Conservation (phyloP, 2,797 vertebrate species). For the Manis pentadactyla region DNA sequence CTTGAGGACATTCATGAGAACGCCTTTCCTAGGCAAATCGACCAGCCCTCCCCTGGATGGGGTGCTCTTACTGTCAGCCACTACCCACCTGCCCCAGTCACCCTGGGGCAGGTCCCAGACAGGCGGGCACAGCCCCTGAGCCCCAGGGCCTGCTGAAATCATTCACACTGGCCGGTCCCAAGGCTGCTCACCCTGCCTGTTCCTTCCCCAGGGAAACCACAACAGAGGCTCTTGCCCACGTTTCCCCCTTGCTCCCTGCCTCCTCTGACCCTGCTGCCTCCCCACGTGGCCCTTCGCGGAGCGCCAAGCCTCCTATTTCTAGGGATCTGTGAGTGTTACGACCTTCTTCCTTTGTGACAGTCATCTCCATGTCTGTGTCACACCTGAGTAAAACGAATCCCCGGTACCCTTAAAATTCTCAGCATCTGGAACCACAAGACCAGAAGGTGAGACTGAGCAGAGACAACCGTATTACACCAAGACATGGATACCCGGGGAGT, state of each 20-base stretch:
- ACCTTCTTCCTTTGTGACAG: not conserved
- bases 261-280: not conserved
- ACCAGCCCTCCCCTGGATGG: not conserved
- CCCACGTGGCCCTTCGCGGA: rapidly evolving
- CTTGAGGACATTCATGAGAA: slow-evolving; percentile 82
- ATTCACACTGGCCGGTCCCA: not conserved
- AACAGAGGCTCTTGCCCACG: rapidly evolving
- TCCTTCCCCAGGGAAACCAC: not conserved
- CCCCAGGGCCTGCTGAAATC: not conserved
- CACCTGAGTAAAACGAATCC: not conserved
- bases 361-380: rapidly evolving
- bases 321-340: not conserved
- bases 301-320: not conserved
- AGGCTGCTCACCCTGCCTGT: not conserved
- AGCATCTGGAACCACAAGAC: not conserved
- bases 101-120: not conserved
- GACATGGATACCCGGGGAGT: rapidly evolving
- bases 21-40: not conserved
- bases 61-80: rapidly evolving
- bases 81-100: too few relatives aligned
- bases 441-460: not conserved
- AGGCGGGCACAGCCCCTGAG: not conserved
- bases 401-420: not conserved
- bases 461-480: not conserved
- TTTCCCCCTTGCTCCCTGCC: not conserved